Percentiles rank a stretch among this genome's conserved stretches.
phyloP scores from a whole-genome alignment of 2,888 invertebrate genomes.

The Amphipyra berbera region DNA sequence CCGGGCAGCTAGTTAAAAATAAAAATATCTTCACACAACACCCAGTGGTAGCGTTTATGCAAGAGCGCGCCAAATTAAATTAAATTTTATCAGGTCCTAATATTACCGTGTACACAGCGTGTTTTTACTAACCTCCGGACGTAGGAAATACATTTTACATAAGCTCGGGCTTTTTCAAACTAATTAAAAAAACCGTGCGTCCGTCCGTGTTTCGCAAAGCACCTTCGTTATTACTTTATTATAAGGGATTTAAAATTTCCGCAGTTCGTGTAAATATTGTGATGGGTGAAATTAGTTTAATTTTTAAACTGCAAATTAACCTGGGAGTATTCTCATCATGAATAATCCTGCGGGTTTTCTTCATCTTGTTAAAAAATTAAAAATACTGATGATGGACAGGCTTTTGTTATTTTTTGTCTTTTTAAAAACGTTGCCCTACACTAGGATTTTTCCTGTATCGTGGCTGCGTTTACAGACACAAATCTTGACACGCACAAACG shows the following conservation, averaged over 20 bases:
- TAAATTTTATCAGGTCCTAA: slow-evolving; percentile 3
- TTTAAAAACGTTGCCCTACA: too few relatives aligned
- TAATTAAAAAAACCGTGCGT: slow-evolving; percentile 27
- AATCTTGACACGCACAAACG: too few relatives aligned
- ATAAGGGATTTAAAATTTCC: slow-evolving; percentile 11
- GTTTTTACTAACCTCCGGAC: slow-evolving; percentile 9
- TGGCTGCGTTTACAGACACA: too few relatives aligned
- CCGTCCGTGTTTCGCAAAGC: slow-evolving; percentile 1
- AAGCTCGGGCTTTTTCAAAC: slow-evolving; percentile 23
- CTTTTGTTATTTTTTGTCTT: too few relatives aligned
- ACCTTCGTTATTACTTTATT: slow-evolving; percentile 29
- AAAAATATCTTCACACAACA: background rate
- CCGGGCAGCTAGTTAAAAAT: too few relatives aligned
- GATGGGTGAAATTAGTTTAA: background rate
- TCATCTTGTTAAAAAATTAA: too few relatives aligned
- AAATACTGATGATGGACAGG: too few relatives aligned
- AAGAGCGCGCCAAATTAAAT: background rate
- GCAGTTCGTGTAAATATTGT: background rate
- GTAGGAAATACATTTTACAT: slow-evolving; percentile 24
- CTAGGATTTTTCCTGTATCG: too few relatives aligned
- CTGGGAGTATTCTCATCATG: background rate
- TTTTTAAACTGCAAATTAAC: slow-evolving; percentile 1
- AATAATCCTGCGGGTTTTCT: too few relatives aligned
- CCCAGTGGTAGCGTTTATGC: background rate
- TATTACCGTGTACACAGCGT: background rate